Conservation (phyloP, 2,113 vertebrate genomes). For the Clarias macrocephalus region DNA sequence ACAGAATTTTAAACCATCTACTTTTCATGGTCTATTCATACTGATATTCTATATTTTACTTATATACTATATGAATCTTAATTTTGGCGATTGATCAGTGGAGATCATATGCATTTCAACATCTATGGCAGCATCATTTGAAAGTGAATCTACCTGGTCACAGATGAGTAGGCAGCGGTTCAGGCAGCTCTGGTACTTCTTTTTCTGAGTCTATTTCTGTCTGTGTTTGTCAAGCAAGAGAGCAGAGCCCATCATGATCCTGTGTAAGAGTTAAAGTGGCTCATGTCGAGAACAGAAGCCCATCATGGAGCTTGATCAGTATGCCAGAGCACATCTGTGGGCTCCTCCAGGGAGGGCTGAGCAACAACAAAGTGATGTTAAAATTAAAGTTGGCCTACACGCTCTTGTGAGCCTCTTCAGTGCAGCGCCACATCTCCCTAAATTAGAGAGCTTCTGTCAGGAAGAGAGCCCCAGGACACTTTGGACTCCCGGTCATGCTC, state of each 20-base stretch:
- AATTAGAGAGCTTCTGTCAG: constrained; percentile 61
- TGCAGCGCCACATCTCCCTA: constrained; percentile 52
- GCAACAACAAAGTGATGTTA: constrained; percentile 66
- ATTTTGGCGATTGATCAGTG: constrained; percentile 5
- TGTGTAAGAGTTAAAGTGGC: constrained; percentile 41
- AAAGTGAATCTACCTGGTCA: constrained; percentile 12
- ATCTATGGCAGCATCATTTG: neutral
- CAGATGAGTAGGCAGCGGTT: constrained; percentile 21
- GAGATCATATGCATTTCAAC: neutral
- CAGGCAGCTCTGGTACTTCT: constrained; percentile 11
- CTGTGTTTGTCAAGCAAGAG: constrained; percentile 53
- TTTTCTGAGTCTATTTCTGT: constrained; percentile 41
- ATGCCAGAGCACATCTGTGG: constrained; percentile 50
- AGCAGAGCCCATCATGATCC: constrained; percentile 37
- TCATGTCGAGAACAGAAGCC: constrained; percentile 55
- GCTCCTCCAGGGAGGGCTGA: constrained; percentile 48
- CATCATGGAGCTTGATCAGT: constrained; percentile 60
- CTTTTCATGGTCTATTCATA: neutral
- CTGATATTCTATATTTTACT: neutral
- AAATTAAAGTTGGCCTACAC: constrained; percentile 61
- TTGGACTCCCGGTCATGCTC: constrained; percentile 25
- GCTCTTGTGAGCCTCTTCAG: constrained; percentile 56
- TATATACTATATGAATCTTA: neutral
- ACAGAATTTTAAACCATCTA: neutral
- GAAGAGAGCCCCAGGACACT: constrained; percentile 58